Conservation (phyloP, 2,888 invertebrate species). For the Dasysyrphus albostriatus region DNA sequence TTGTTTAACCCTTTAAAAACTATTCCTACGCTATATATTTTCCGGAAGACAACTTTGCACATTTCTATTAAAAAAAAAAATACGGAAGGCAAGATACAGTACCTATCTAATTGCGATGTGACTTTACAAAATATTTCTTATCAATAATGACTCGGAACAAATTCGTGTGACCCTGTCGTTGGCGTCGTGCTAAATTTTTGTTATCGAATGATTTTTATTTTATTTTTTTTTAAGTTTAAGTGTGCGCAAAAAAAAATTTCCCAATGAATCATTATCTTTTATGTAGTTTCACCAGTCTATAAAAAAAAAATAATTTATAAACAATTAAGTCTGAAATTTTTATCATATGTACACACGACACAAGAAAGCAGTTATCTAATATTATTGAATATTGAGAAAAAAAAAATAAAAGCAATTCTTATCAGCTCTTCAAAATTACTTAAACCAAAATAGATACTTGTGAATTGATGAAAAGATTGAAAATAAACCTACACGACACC, state of each 20-base stretch:
- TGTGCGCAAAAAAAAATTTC: background rate
- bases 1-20: background rate
- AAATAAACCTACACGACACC: too few species aligned
- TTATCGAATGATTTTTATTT: background rate
- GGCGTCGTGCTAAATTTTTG: background rate
- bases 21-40: background rate
- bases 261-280: background rate
- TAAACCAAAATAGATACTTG: too few species aligned
- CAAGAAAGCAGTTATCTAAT: too few species aligned
- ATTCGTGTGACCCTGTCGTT: background rate
- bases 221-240: background rate
- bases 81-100: conserved; percentile 1
- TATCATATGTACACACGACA: background rate
- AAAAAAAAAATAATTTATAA: background rate
- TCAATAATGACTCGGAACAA: conserved; percentile 14
- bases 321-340: background rate
- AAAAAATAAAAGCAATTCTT: background rate
- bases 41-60: background rate
- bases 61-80: background rate
- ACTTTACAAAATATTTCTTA: background rate
- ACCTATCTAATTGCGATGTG: background rate
- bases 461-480: too few species aligned
- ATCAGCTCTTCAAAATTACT: background rate
- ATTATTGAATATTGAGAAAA: background rate
- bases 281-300: background rate